Base-by-base conservation (phyloP, 1,140 invertebrate species). In the Pissodes strobi region DNA sequence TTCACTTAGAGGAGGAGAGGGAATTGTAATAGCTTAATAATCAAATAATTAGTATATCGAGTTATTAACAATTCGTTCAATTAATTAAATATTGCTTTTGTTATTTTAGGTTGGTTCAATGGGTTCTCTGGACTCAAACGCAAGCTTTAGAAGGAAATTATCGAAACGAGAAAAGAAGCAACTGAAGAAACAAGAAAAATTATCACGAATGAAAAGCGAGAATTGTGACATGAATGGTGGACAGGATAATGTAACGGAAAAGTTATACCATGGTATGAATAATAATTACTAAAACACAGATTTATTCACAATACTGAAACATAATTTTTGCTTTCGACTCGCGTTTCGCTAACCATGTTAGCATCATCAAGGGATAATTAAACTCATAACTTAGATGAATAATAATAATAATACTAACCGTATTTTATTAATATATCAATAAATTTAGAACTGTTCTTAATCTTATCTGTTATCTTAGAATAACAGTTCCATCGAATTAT, bases 81-180 rank as follows among this genome's bases (percentile, higher is more conserved):
- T 21, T 30, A 45, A n/a, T 53, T 30, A 4, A 13, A 15, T 19
- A 17, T 17, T 30, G 30, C 22, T 10, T 79, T 79, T n/a, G n/a
- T n/a, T n/a, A n/a, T n/a, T n/a, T 37, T 70, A 85, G 83, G 72
- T 80, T 62, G 80, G 81, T 39, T 80, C 82, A 34, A 82, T 87
- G 46, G 83, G 84, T 48, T 85, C 86, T 66, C 79, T 81, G 60
- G 85, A 87, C 62, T 81, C 80, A 37, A 80, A 84, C 58, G 83
- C 85, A 8, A 88, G 86, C 74, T 92, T 92, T 76, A 87, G 89
- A 74, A 83, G 96, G 75, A 98, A 98, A 84, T 83, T 98, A 53
- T 98, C 96, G n/a, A 99, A 98, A 82, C 84, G 97, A 48, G 97
- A 99, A 76, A 99, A 98, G 81, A 99, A 99, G 77, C 95, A 98